Conservation (phyloP, 2,888 invertebrate species). For the Antitype chi region DNA sequence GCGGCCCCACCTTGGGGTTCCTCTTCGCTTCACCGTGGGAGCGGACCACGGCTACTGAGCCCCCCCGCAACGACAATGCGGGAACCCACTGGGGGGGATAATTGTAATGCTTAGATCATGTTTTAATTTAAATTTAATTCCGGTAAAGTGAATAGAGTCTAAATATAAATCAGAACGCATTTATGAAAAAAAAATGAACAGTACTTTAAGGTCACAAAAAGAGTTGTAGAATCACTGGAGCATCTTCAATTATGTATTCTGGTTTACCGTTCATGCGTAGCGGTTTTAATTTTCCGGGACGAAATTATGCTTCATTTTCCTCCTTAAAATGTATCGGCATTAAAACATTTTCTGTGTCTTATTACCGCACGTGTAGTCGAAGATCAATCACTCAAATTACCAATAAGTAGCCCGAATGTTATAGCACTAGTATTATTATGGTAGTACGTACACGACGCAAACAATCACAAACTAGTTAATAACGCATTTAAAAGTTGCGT, state of each 20-base stretch:
- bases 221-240: background rate
- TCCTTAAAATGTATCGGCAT: background rate
- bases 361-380: background rate
- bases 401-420: background rate
- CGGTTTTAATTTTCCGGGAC: constrained; percentile 28
- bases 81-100: too few relatives aligned
- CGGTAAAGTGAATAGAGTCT: background rate
- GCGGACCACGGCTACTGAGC: too few relatives aligned
- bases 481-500: background rate
- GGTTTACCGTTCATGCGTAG: constrained; percentile 19
- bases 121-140: too few relatives aligned
- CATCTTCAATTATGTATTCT: background rate
- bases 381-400: background rate
- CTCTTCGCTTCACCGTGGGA: too few relatives aligned
- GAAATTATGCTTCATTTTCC: background rate
- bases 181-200: background rate
- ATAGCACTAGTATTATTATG: background rate
- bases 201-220: background rate
- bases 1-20: too few relatives aligned
- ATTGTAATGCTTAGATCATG: background rate
- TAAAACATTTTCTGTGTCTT: background rate
- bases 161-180: background rate
- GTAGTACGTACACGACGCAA: background rate
- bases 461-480: background rate
- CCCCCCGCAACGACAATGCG: too few relatives aligned